Base-by-base conservation (phyloP, 2,888 invertebrate species). In the Ochropleura leucogaster region DNA sequence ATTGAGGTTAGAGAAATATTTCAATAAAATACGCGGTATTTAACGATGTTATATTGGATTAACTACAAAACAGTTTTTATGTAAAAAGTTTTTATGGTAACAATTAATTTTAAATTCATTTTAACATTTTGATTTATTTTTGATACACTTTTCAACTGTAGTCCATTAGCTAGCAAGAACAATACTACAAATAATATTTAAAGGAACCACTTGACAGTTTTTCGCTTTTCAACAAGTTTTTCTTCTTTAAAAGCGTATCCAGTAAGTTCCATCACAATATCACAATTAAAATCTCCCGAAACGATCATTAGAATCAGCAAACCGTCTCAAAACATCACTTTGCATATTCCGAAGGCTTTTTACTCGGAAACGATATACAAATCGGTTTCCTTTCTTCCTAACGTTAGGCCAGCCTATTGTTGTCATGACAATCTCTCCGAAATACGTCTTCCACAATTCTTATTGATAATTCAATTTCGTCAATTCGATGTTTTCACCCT, bases 1-100 rank as follows among this genome's bases (percentile, higher is more conserved):
- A 67, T 74, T 72, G 40, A 65, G 70, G 20, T 64, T 77, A 18
- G 40, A 55, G 20, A 77, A 64, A 64, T 47, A 59, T 68, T 82
- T 53, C 12, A 63, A 74, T 74, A 67, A 14, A 74, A 53, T 30
- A 42, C 47, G 53, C 9, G 42, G 73, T 30, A 40, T 64, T 46
- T 16, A 51, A 79, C 65, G 46, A 9, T 49, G 0, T 63, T 12
- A 47, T n/a, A 5, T 30, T 42, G n/a, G 16, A n/a, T 46, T 59
- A 55, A 16, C 1, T 18, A 18, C 14, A 44, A 42, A 44, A n/a
- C 40, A 46, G 18, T 62, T 60, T 76, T 30, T 16, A 40, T 0
- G 16, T 16, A 16, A 55, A 55, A 55, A 12, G 6, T 12, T 20
- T 55, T 20, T 20, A 5, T 20, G 12, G 20, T 8, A 74, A 65